Evolutionary conservation across 2,888 invertebrate genomes (phyloP).

Genomic region (Linnaemya tessellans): DNA sequence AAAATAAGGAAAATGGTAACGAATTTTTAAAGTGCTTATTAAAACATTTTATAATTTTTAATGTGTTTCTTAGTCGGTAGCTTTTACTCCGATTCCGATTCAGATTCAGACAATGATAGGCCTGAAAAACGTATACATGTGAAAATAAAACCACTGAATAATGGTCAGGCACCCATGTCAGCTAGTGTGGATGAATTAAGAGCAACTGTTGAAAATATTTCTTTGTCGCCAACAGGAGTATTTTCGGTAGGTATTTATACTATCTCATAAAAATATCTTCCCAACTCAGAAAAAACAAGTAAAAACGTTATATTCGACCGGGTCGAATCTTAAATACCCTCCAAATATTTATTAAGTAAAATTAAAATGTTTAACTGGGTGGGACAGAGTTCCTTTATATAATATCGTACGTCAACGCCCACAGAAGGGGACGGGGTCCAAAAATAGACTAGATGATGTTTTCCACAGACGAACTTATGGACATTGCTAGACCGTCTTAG

Average conservation of each 20-base stretch:
- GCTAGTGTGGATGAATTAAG: slow-evolving; percentile 97
- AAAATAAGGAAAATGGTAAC: slow-evolving; percentile 84
- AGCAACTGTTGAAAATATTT: slow-evolving; percentile 95
- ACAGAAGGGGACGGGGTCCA: too few relatives aligned
- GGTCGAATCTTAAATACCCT: too few relatives aligned
- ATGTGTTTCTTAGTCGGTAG: slow-evolving; percentile 84
- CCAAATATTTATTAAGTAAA: too few relatives aligned
- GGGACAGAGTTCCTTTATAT: too few relatives aligned
- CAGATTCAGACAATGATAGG: slow-evolving; percentile 94
- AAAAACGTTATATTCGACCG: too few relatives aligned
- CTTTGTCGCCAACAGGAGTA: slow-evolving; percentile 90
- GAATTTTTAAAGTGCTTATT: background rate
- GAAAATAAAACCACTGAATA: slow-evolving; percentile 96
- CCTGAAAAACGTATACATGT: slow-evolving; percentile 95
- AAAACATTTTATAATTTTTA: background rate
- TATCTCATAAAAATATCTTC: background rate
- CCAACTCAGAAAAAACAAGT: too few relatives aligned
- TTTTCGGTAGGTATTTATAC: slow-evolving; percentile 83
- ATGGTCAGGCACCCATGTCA: slow-evolving; percentile 94
- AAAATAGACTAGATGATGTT: too few relatives aligned
- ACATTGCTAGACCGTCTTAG: too few relatives aligned
- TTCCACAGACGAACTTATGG: too few relatives aligned
- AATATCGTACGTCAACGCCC: too few relatives aligned
- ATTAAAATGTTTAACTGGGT: too few relatives aligned
- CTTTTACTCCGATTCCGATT: slow-evolving; percentile 94